These are phyloP conservation scores for Papilio aristodemus DNA, from an alignment of 1,140 invertebrate species.

Conservation along the genomic window DNA sequence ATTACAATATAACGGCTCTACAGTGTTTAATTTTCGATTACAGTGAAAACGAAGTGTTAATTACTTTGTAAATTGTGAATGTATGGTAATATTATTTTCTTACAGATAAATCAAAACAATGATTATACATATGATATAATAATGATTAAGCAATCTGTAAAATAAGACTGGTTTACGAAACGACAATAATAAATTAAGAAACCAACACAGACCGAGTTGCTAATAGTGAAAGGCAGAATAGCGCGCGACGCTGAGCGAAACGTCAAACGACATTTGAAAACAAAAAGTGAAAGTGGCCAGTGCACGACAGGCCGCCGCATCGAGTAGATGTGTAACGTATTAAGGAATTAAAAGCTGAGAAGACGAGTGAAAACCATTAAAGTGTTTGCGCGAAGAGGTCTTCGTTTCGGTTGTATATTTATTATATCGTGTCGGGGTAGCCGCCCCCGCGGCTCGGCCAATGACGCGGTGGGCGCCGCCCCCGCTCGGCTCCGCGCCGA, in stretches of 20 bases:
- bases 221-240: slow-evolving; percentile 9
- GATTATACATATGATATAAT: background rate
- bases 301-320: slow-evolving; percentile 30
- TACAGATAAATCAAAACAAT: slow-evolving; percentile 1
- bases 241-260: background rate
- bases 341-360: background rate
- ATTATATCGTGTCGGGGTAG: slow-evolving; percentile 49
- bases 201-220: background rate
- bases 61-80: background rate
- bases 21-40: background rate
- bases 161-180: slow-evolving; percentile 22
- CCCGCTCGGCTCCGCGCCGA: slow-evolving; percentile 50
- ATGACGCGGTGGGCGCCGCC: slow-evolving; percentile 65
- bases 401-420: slow-evolving; percentile 53
- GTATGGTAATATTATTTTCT: background rate
- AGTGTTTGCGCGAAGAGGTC: slow-evolving; percentile 42
- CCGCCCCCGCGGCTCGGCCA: slow-evolving; percentile 61
- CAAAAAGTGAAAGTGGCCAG: slow-evolving; percentile 37
- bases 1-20: slow-evolving; percentile 4
- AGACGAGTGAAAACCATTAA: slow-evolving; percentile 35
- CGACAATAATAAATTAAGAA: slow-evolving; percentile 23
- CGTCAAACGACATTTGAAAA: slow-evolving; percentile 18
- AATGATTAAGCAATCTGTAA: background rate
- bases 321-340: slow-evolving; percentile 30
- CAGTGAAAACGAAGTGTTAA: background rate